Evolutionary conservation across 2,888 invertebrate genomes (phyloP).

Genomic region (Cistogaster globosa): DNA sequence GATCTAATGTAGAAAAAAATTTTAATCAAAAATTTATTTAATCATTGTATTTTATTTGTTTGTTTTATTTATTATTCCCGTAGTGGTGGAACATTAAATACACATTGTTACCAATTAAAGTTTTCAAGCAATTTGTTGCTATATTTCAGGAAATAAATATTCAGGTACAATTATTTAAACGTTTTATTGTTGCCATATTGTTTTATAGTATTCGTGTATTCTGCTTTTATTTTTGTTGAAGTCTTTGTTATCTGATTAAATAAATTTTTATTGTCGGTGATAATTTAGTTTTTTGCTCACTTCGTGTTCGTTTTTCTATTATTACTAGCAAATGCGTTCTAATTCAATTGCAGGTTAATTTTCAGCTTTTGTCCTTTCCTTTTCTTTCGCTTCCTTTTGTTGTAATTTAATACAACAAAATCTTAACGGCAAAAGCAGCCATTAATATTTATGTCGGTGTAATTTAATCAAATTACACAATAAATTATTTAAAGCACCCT

Average conservation of each 20-base stretch:
- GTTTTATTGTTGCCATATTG: conserved; percentile 7
- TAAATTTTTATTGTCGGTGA: conserved; percentile 64
- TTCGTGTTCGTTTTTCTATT: conserved; percentile 13
- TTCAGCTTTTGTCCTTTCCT: background rate
- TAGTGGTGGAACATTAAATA: conserved; percentile 45
- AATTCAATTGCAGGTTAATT: conserved; percentile 37
- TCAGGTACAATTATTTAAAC: conserved; percentile 7
- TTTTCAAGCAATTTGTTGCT: conserved; percentile 16
- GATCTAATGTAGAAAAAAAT: too few relatives aligned
- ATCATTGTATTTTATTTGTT: too few relatives aligned
- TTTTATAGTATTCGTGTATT: background rate
- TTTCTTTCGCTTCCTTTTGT: background rate
- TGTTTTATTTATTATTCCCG: conserved; percentile 68
- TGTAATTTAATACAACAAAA: conserved; percentile 17
- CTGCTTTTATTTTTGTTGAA: conserved; percentile 25
- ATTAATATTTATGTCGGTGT: conserved; percentile 34
- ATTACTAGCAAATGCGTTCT: conserved; percentile 6
- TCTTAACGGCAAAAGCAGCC: conserved; percentile 22
- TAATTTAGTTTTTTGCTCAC: conserved; percentile 44
- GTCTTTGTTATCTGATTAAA: conserved; percentile 69
- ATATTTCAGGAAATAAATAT: conserved; percentile 16
- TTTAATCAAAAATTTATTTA: too few relatives aligned
- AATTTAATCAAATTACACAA: conserved; percentile 30
- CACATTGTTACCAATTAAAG: conserved; percentile 52
- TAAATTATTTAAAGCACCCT: conserved; percentile 31